phyloP scores from a whole-genome alignment of 2,113 vertebrate species.

The Varanus komodoensis region DNA sequence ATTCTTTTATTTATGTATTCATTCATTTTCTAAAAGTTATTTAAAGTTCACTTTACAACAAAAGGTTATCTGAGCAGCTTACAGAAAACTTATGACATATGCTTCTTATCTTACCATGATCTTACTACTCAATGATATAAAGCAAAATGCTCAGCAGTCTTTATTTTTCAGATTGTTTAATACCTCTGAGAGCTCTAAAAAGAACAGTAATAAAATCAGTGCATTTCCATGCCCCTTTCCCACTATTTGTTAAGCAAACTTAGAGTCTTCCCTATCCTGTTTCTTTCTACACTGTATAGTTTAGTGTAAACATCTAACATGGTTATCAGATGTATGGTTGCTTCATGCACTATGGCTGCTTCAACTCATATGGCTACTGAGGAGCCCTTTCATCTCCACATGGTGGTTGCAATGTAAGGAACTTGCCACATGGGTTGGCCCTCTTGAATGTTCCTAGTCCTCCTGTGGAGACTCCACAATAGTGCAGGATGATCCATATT shows the following conservation, averaged over 20 bases:
- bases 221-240: not conserved
- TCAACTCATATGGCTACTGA: not conserved
- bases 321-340: too few species aligned
- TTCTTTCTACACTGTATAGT: slow-evolving; percentile 41
- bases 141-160: slow-evolving; percentile 42
- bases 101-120: slow-evolving; percentile 65
- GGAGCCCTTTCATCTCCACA: not conserved
- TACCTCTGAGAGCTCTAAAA: slow-evolving; percentile 22
- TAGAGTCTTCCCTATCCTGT: not conserved
- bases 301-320: slow-evolving; percentile 27
- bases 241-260: fast-evolving
- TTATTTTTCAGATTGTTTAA: slow-evolving; percentile 35
- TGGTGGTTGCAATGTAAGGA: not conserved
- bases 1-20: slow-evolving; percentile 54
- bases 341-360: too few species aligned
- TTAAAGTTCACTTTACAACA: not conserved
- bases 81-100: slow-evolving; percentile 42
- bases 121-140: slow-evolving; percentile 54
- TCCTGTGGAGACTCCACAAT: not conserved
- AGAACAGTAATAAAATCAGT: slow-evolving; percentile 27
- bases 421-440: not conserved
- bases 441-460: not conserved
- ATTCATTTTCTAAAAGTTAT: not conserved
- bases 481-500: not conserved
- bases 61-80: not conserved